phyloP scores from a whole-genome alignment of 2,113 vertebrate genomes.

The Lophochroa leadbeateri region DNA sequence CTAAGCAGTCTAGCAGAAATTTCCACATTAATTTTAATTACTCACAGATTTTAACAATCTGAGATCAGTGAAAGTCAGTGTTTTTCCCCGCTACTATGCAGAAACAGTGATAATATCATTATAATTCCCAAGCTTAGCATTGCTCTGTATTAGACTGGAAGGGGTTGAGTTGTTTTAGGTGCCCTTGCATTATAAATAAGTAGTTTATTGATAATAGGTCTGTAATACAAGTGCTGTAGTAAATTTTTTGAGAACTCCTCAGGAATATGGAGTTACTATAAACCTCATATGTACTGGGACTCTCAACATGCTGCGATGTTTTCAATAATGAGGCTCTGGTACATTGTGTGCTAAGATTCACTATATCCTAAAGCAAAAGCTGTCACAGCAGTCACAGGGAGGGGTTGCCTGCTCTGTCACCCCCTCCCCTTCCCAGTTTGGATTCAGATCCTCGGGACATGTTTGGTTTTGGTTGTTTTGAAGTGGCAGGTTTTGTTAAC shows the following conservation, averaged over 20 bases:
- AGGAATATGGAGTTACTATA: background rate
- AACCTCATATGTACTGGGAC: background rate
- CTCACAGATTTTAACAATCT: slow-evolving; percentile 14
- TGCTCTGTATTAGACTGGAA: background rate
- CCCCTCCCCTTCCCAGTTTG: background rate
- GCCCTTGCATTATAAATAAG: background rate
- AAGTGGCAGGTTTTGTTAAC: slow-evolving; percentile 17
- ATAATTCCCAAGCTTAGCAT: background rate
- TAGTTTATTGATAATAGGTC: background rate
- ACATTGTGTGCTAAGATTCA: background rate
- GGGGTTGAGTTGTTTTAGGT: background rate
- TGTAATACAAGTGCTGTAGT: background rate
- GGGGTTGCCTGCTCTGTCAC: background rate
- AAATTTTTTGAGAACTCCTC: background rate
- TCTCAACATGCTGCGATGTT: background rate
- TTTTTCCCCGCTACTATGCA: background rate
- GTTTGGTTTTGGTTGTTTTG: slow-evolving; percentile 11
- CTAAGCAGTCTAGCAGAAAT: slow-evolving; percentile 21
- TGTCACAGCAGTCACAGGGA: background rate
- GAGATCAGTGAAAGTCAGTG: slow-evolving; percentile 23
- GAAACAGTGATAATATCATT: background rate
- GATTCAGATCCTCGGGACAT: background rate
- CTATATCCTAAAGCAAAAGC: background rate
- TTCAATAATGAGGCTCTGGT: background rate
- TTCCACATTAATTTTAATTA: slow-evolving; percentile 52